Conservation (phyloP, 1,140 invertebrate genomes). For the Caenorhabditis tropicalis region DNA sequence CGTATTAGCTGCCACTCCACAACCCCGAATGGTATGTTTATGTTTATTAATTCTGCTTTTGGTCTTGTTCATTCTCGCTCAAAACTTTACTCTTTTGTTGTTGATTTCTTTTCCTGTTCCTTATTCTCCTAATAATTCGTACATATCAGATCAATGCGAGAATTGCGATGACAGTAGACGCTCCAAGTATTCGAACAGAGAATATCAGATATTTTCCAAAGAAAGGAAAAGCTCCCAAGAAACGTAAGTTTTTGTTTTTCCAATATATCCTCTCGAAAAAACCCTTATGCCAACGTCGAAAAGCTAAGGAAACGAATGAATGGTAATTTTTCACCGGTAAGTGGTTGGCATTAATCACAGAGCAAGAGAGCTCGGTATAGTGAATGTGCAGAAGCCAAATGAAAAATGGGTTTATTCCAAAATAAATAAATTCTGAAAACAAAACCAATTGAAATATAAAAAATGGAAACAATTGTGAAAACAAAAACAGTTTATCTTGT, state of each 20-base stretch:
- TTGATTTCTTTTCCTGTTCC: neutral
- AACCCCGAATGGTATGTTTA: slow-evolving; percentile 43
- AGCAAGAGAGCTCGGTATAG: neutral
- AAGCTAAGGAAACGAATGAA: neutral
- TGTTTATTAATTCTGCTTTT: slow-evolving; percentile 24
- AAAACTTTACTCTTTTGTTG: neutral
- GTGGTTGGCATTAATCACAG: slow-evolving; percentile 1
- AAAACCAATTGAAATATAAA: neutral
- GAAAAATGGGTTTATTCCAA: slow-evolving; percentile 26
- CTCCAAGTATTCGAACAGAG: slow-evolving; percentile 54
- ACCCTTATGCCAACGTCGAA: no score
- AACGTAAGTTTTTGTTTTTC: slow-evolving; percentile 33
- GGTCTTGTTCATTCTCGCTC: neutral
- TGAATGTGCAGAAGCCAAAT: neutral
- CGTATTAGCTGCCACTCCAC: slow-evolving; percentile 22
- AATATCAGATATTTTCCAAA: slow-evolving; percentile 56
- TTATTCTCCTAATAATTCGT: neutral
- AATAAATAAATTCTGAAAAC: neutral
- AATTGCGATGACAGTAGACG: slow-evolving; percentile 52
- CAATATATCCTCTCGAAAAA: neutral
- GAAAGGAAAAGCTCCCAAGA: slow-evolving; percentile 51
- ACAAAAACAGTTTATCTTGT: neutral
- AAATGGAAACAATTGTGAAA: neutral
- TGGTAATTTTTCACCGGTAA: slow-evolving; percentile 25
- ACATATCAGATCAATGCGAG: slow-evolving; percentile 48